Percentiles rank a stretch among this genome's conserved stretches.
phyloP scores from a whole-genome alignment of 2,113 vertebrate species.

The Saimiri boliviensis region DNA sequence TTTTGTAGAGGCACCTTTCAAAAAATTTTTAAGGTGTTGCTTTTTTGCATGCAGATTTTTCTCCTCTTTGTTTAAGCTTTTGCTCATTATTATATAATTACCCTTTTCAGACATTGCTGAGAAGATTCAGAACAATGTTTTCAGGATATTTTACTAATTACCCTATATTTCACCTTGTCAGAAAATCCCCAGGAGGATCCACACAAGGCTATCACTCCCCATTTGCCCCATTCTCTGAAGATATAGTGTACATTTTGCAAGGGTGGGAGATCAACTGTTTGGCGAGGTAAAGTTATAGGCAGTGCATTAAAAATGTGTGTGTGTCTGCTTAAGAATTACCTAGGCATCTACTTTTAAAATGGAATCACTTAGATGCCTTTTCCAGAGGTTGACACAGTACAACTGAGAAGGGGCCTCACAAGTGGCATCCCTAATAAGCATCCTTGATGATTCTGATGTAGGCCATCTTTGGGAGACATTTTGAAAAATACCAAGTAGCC shows the following conservation, averaged over 20 bases:
- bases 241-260: not conserved
- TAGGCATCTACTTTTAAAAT: not conserved
- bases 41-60: constrained; percentile 45
- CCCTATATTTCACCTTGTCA: constrained; percentile 66
- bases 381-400: not conserved
- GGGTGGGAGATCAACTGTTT: constrained; percentile 2
- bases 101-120: constrained; percentile 27
- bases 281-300: not conserved
- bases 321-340: not conserved
- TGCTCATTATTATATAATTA: constrained; percentile 60
- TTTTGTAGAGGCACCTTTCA: constrained; percentile 30
- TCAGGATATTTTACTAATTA: constrained; percentile 67
- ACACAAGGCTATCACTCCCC: not conserved
- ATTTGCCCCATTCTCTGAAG: constrained; percentile 36
- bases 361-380: not conserved
- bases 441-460: not conserved
- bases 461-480: not conserved
- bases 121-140: constrained; percentile 67
- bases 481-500: not conserved
- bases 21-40: constrained; percentile 30
- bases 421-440: not conserved
- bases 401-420: not conserved
- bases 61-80: constrained; percentile 60
- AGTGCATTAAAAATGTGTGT: not conserved
- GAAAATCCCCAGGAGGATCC: constrained; percentile 26